phyloP scores from a whole-genome alignment of 2,797 vertebrate genomes.

The Pseudopleuronectes americanus region DNA sequence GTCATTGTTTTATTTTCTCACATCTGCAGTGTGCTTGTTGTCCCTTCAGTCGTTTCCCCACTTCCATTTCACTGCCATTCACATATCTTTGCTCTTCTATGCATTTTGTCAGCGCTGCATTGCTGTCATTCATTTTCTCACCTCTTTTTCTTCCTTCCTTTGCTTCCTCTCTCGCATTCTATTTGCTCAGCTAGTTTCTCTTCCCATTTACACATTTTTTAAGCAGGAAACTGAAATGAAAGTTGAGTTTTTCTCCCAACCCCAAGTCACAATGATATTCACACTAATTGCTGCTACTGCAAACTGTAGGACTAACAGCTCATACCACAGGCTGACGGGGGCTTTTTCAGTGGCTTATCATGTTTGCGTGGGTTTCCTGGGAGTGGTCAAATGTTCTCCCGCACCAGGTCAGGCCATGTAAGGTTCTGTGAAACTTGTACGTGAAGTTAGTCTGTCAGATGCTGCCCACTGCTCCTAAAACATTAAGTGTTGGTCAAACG shows the following conservation, averaged over 20 bases:
- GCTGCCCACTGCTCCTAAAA: constrained; percentile 1
- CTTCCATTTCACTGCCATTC: constrained; percentile 3
- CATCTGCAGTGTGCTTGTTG: background rate
- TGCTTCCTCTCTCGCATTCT: constrained; percentile 4
- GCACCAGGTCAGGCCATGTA: background rate
- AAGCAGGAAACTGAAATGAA: constrained; percentile 52
- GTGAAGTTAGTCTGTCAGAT: background rate
- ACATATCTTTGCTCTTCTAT: background rate
- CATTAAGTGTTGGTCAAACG: background rate
- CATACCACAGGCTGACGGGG: background rate
- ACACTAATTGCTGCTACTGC: background rate
- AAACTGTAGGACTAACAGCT: background rate
- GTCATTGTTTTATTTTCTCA: constrained; percentile 25
- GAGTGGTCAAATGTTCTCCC: background rate
- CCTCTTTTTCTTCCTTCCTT: constrained; percentile 3
- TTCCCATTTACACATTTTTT: constrained; percentile 42
- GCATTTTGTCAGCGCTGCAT: constrained; percentile 15
- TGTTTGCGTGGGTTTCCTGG: background rate
- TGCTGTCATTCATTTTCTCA: constrained; percentile 20
- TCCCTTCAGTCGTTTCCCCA: constrained; percentile 18
- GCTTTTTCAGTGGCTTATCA: no score
- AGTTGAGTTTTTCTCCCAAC: constrained; percentile 1
- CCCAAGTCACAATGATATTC: background rate
- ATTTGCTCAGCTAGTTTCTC: constrained; percentile 53
- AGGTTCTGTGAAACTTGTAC: background rate